Evolutionary conservation across 2,113 vertebrate species (phyloP).

Genomic region (Condylura cristata): DNA sequence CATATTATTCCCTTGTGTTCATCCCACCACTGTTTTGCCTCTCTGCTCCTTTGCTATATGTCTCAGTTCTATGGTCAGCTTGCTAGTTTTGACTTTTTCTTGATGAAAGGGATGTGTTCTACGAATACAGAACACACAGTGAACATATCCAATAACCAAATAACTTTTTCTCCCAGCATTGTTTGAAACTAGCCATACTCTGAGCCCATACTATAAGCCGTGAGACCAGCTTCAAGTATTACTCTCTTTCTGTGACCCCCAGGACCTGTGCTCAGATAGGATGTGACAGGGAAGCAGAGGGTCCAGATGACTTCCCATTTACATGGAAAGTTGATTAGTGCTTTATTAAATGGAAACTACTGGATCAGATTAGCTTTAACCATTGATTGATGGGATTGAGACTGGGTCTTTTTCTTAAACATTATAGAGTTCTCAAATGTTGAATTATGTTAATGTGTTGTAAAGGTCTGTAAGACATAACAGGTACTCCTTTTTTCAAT

Average conservation of each 20-base stretch:
- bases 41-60: too few relatives aligned
- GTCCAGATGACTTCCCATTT: not conserved
- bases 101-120: not conserved
- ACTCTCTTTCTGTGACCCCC: too few relatives aligned
- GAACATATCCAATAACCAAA: not conserved
- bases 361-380: conserved; percentile 22
- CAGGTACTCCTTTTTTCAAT: not conserved
- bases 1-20: too few relatives aligned
- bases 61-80: too few relatives aligned
- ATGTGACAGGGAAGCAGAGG: too few relatives aligned
- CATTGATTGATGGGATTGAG: conserved; percentile 1
- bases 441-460: conserved; percentile 5
- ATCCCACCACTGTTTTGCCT: too few relatives aligned
- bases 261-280: too few relatives aligned
- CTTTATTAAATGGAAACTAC: not conserved
- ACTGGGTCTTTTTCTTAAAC: conserved; percentile 1
- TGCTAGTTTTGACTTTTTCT: too few relatives aligned
- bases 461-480: not conserved
- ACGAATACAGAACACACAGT: not conserved
- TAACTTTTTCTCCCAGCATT: too few relatives aligned
- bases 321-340: not conserved
- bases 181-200: too few relatives aligned
- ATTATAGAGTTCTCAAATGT: not conserved
- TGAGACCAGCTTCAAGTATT: too few relatives aligned
- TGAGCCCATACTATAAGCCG: too few relatives aligned